Conservation (phyloP, 2,113 vertebrate genomes). For the Zeus faber region DNA sequence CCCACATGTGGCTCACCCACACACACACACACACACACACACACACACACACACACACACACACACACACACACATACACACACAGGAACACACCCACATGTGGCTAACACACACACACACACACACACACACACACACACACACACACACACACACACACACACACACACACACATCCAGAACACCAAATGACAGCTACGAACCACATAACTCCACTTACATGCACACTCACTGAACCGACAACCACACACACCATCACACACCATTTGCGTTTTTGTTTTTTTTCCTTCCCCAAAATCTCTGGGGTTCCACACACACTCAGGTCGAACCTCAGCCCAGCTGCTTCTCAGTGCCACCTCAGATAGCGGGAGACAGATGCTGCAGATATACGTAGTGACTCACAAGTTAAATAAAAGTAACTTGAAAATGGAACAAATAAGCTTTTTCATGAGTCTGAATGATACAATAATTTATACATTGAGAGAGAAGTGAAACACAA, state of each 20-base stretch:
- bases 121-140: background rate
- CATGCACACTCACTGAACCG: background rate
- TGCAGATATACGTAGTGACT: conserved; percentile 5
- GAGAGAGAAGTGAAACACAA: too few relatives aligned
- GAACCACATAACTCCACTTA: conserved; percentile 1
- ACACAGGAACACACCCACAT: background rate
- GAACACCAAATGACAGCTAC: conserved; percentile 9
- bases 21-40: background rate
- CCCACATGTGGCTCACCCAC: too few relatives aligned
- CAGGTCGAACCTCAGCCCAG: conserved; percentile 40
- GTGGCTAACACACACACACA: conserved; percentile 1
- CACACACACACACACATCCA: background rate
- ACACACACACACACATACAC: conserved; percentile 1
- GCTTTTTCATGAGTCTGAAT: background rate
- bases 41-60: conserved; percentile 2
- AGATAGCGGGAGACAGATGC: conserved; percentile 26
- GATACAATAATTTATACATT: too few relatives aligned
- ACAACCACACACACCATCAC: conserved; percentile 26
- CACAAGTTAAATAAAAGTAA: background rate
- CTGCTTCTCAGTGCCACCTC: conserved; percentile 60
- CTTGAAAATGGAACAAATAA: conserved; percentile 7
- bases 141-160: conserved; percentile 3
- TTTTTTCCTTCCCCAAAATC: too few relatives aligned
- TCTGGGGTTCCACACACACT: conserved; percentile 16
- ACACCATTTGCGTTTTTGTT: conserved; percentile 50